A percentile compares a stretch with the other conserved stretches of the same genome.
These are phyloP conservation scores for Gallinago paraguaiae DNA, from an alignment of 2,113 vertebrate species.

Conservation along the genomic window DNA sequence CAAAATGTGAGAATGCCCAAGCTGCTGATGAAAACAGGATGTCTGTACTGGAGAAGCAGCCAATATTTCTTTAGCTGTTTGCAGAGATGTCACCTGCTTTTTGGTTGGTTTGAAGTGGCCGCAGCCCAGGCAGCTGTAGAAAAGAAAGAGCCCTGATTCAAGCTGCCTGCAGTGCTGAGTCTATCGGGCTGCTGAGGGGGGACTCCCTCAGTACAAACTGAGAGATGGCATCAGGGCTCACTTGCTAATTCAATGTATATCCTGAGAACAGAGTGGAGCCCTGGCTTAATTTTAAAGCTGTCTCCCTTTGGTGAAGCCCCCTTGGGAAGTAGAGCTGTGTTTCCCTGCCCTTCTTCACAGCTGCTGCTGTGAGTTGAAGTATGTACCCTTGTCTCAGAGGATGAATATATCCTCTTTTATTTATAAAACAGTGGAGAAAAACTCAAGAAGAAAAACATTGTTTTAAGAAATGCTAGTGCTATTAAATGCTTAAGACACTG, in stretches of 20 bases:
- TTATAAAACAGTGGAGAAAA: background rate
- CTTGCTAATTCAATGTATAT: background rate
- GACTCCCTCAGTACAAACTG: background rate
- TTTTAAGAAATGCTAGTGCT: background rate
- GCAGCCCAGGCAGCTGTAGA: background rate
- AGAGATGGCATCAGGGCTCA: background rate
- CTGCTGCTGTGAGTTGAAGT: background rate
- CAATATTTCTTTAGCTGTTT: background rate
- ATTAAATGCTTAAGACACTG: background rate
- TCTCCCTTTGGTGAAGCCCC: background rate
- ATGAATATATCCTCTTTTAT: background rate
- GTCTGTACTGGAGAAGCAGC: background rate
- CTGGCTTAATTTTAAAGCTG: background rate
- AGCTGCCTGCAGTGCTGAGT: background rate
- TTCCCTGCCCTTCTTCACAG: background rate
- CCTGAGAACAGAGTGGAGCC: background rate
- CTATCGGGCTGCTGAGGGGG: background rate
- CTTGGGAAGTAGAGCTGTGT: background rate
- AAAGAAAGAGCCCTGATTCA: background rate
- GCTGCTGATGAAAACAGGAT: background rate
- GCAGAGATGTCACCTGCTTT: background rate
- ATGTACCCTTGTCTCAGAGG: background rate
- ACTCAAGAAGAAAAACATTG: rapidly evolving
- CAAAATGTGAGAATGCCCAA: background rate
- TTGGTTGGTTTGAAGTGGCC: background rate